Evolutionary conservation across 1,140 invertebrate species (phyloP).

Genomic region (Brachionus rubens): DNA sequence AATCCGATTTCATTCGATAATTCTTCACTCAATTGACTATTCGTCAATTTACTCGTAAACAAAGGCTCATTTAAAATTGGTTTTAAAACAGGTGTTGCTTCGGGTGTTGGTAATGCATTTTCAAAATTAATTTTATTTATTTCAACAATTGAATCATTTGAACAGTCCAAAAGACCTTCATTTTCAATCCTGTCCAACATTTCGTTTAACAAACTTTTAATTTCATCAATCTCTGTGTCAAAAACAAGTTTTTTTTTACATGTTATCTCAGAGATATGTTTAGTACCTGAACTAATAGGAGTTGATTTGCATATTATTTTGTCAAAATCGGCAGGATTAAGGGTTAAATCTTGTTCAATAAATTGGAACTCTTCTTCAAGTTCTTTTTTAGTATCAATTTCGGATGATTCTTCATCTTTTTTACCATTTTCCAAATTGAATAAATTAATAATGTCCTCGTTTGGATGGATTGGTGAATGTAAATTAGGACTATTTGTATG

Average conservation of each 20-base stretch:
- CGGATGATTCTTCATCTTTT: background rate
- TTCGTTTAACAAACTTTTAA: background rate
- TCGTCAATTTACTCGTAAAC: constrained; percentile 7
- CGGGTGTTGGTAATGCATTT: background rate
- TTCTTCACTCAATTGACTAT: constrained; percentile 36
- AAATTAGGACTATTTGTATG: constrained; percentile 29
- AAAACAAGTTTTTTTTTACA: constrained; percentile 27
- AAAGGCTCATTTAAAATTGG: background rate
- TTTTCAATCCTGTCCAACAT: background rate
- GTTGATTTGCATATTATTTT: constrained; percentile 24
- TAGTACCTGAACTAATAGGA: background rate
- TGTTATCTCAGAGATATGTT: background rate
- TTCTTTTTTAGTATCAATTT: background rate
- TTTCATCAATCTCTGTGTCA: background rate
- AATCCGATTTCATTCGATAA: constrained; percentile 10
- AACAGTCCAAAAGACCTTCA: background rate
- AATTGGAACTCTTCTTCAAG: background rate
- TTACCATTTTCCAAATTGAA: background rate
- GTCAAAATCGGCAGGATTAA: constrained; percentile 21
- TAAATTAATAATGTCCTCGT: constrained; percentile 16
- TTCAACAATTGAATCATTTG: background rate
- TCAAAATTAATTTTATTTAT: background rate
- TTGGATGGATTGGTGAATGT: constrained; percentile 10
- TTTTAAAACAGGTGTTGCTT: constrained; percentile 9
- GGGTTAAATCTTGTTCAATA: background rate